Conservation (phyloP, 1,140 invertebrate genomes). For the Mactra quadrangularis region DNA sequence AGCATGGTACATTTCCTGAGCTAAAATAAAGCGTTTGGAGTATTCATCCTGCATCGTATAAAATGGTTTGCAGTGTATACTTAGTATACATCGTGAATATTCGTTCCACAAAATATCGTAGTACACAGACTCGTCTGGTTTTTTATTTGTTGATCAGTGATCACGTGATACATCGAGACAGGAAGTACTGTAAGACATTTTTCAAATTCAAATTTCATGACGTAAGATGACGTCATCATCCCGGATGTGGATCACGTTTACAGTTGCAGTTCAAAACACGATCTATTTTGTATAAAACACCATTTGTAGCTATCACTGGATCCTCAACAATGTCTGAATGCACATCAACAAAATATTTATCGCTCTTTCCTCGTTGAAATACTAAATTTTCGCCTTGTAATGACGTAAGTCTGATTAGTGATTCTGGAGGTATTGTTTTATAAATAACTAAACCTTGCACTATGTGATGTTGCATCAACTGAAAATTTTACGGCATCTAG, state of each 20-base stretch:
- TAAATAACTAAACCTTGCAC: constrained; percentile 23
- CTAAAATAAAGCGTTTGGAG: no score
- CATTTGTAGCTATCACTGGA: constrained; percentile 44
- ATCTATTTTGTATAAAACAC: constrained; percentile 49
- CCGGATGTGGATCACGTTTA: constrained; percentile 44
- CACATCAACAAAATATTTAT: constrained; percentile 29
- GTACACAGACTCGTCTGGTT: no score
- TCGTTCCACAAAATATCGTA: no score
- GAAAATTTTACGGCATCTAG: no score
- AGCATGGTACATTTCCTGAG: no score
- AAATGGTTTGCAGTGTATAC: no score
- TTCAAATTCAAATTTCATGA: no score
- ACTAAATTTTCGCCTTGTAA: constrained; percentile 33
- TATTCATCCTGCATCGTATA: no score
- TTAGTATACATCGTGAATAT: no score
- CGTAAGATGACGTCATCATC: constrained; percentile 18
- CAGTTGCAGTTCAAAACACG: constrained; percentile 46
- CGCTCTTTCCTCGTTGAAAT: constrained; percentile 17
- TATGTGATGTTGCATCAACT: constrained; percentile 49
- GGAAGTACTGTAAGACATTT: no score
- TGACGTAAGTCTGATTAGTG: constrained; percentile 26
- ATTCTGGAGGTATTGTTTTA: constrained; percentile 13
- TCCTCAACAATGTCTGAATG: constrained; percentile 41
- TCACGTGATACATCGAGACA: no score
- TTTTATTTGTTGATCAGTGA: no score